Evolutionary conservation across 2,888 invertebrate species (phyloP).

Genomic region (Linyphia triangularis): DNA sequence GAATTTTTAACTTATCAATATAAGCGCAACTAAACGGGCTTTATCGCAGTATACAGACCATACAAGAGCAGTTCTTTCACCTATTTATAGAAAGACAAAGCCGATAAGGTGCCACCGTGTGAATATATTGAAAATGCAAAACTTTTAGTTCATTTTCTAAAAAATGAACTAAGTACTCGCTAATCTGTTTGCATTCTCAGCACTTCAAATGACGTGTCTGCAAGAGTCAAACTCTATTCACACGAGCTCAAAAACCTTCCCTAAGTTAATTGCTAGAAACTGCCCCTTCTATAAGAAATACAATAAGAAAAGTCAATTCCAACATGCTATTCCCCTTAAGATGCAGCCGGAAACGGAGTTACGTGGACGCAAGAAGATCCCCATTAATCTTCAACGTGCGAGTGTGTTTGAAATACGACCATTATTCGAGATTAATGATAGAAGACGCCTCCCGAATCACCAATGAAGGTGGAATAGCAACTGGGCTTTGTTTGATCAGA

Average conservation of each 20-base stretch:
- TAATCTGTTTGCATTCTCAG: too few relatives aligned
- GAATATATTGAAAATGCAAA: too few relatives aligned
- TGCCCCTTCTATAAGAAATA: background rate
- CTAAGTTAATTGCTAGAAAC: background rate
- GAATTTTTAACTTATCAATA: too few relatives aligned
- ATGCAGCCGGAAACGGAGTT: slow-evolving; percentile 56
- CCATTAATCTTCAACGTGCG: slow-evolving; percentile 67
- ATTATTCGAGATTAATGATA: slow-evolving; percentile 64
- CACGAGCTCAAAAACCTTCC: background rate
- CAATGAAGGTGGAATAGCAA: slow-evolving; percentile 37
- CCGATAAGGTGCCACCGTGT: too few relatives aligned
- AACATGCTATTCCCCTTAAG: background rate
- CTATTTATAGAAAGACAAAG: too few relatives aligned
- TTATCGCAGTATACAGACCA: too few relatives aligned
- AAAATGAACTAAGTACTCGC: background rate
- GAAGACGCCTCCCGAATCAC: slow-evolving; percentile 37
- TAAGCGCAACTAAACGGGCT: too few relatives aligned
- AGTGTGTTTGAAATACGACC: slow-evolving; percentile 68
- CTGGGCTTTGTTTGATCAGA: slow-evolving; percentile 40
- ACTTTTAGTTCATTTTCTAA: background rate
- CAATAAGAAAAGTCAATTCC: background rate
- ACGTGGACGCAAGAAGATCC: slow-evolving; percentile 60
- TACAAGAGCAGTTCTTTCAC: too few relatives aligned
- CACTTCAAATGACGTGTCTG: background rate
- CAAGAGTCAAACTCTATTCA: background rate